phyloP scores from a whole-genome alignment of 2,797 vertebrate genomes.

The Alfaro cultratus region DNA sequence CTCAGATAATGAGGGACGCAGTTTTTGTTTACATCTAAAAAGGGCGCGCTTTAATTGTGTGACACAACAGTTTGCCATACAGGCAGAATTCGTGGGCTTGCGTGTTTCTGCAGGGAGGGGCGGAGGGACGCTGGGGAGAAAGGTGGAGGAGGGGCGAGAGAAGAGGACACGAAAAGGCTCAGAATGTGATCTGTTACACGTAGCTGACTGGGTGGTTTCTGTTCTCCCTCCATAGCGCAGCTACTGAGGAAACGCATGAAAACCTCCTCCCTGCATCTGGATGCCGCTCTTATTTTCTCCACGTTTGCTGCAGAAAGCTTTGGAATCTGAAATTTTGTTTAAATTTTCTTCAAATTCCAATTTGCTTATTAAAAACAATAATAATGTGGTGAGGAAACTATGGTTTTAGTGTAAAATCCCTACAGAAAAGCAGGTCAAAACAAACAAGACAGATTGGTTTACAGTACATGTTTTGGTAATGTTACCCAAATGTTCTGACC shows the following conservation, averaged over 20 bases:
- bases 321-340: neutral
- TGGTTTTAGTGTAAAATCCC: slow-evolving; percentile 34
- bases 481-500: slow-evolving; percentile 24
- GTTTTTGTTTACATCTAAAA: neutral
- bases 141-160: slow-evolving; percentile 12
- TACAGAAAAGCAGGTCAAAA: slow-evolving; percentile 59
- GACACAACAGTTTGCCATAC: neutral
- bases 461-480: slow-evolving; percentile 28
- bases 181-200: slow-evolving; percentile 73
- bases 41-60: neutral
- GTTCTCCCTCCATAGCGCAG: slow-evolving; percentile 11
- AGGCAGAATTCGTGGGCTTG: slow-evolving; percentile 45
- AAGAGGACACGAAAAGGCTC: slow-evolving; percentile 35
- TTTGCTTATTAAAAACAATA: neutral
- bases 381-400: slow-evolving; percentile 6
- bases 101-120: slow-evolving; percentile 69
- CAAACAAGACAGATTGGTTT: slow-evolving; percentile 32
- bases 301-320: neutral
- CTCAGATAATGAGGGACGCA: neutral
- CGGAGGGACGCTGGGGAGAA: slow-evolving; percentile 7
- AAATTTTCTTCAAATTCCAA: slow-evolving; percentile 2
- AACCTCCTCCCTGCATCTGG: neutral
- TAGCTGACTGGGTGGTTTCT: slow-evolving; percentile 64
- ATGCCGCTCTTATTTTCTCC: neutral
- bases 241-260: slow-evolving; percentile 18